Evolutionary conservation across 1,140 invertebrate genomes (phyloP).

Genomic region (Globodera rostochiensis): DNA sequence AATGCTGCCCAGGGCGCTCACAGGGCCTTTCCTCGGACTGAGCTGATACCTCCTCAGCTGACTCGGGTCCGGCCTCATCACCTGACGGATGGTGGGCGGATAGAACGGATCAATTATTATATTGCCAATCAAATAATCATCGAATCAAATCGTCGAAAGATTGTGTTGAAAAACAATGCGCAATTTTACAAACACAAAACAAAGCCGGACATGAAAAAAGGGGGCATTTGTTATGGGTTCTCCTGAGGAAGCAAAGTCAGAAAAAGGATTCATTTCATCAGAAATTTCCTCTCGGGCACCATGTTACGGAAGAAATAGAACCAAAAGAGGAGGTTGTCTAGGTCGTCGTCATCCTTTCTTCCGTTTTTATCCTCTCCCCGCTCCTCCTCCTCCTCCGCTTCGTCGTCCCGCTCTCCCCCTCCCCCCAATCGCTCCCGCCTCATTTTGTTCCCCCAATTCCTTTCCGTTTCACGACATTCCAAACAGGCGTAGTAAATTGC

Average conservation of each 20-base stretch:
- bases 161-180: too few relatives aligned
- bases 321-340: slow-evolving; percentile 64
- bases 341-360: slow-evolving; percentile 29
- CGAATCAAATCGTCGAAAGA: too few relatives aligned
- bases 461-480: slow-evolving; percentile 43
- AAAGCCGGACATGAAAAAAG: too few relatives aligned
- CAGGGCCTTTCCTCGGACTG: neutral
- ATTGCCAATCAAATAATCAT: too few relatives aligned
- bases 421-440: neutral
- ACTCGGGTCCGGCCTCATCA: neutral
- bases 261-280: neutral
- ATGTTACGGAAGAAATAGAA: slow-evolving; percentile 50
- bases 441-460: neutral
- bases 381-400: neutral
- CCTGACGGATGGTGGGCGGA: neutral
- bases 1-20: neutral
- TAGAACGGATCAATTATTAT: neutral
- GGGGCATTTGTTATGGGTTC: too few relatives aligned
- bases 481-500: slow-evolving; percentile 62
- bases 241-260: too few relatives aligned
- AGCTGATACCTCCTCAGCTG: neutral
- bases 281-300: neutral
- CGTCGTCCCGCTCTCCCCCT: slow-evolving; percentile 8
- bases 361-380: neutral
- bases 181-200: too few relatives aligned